Conservation (phyloP, 2,113 vertebrate species). For the Beaufortia kweichowensis region DNA sequence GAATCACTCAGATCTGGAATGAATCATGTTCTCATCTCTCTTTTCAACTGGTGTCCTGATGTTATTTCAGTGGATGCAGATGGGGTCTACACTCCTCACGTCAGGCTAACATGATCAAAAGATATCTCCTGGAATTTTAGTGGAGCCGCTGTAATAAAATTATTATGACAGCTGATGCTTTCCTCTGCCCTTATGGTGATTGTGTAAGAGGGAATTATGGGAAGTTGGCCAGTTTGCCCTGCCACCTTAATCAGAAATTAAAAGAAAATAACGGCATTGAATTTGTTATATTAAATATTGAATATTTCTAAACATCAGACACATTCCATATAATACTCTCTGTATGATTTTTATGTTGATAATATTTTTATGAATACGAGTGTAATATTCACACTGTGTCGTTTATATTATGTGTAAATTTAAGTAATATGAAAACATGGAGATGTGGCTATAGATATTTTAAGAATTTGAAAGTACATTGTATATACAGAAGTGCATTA, state of each 20-base stretch:
- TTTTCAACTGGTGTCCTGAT: not conserved
- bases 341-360: not conserved
- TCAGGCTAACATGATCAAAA: slow-evolving; percentile 8
- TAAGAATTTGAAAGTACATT: not conserved
- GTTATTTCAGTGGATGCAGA: not conserved
- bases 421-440: too few relatives aligned
- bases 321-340: not conserved
- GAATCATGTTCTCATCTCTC: slow-evolving; percentile 9
- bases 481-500: not conserved
- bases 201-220: slow-evolving; percentile 15
- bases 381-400: too few relatives aligned
- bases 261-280: not conserved
- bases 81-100: slow-evolving; percentile 2
- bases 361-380: not conserved
- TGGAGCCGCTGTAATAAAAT: not conserved
- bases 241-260: not conserved
- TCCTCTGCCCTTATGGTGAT: not conserved
- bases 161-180: not conserved
- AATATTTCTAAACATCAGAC: not conserved
- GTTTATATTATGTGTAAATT: too few relatives aligned
- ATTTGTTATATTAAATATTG: not conserved
- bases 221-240: not conserved
- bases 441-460: not conserved
- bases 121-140: not conserved
- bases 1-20: slow-evolving; percentile 10